Conservation (phyloP, 1,140 invertebrate species). For the Portunus trituberculatus region DNA sequence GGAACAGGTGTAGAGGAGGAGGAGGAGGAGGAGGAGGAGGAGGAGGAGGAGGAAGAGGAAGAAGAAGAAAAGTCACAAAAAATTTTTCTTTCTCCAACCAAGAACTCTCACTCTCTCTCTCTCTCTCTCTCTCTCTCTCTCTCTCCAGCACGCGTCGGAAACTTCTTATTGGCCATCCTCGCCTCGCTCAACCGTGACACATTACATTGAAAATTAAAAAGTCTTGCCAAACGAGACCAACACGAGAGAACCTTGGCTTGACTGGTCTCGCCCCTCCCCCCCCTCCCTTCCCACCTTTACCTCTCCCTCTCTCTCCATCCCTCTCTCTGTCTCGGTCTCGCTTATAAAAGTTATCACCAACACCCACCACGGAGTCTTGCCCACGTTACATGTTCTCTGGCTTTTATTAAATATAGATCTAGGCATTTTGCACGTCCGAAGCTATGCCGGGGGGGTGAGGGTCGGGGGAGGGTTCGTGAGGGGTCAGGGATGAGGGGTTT, state of each 20-base stretch:
- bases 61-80: background rate
- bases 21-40: background rate
- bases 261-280: background rate
- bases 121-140: too few relatives aligned
- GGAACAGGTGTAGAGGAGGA: background rate
- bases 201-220: constrained; percentile 14
- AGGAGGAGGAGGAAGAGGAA: background rate
- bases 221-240: background rate
- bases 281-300: background rate
- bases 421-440: background rate
- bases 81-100: background rate
- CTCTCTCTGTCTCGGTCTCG: background rate
- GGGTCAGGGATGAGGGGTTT: too few relatives aligned
- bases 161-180: background rate
- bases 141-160: background rate
- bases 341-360: constrained; percentile 6
- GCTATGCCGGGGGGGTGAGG: background rate
- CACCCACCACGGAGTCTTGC: background rate
- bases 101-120: too few relatives aligned
- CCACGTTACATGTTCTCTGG: background rate
- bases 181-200: background rate
- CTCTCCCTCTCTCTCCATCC: background rate
- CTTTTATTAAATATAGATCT: constrained; percentile 51
- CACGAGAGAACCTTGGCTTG: background rate
- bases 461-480: too few relatives aligned